Percentiles rank a stretch among this genome's conserved stretches.
Conservation (phyloP, 2,113 vertebrate genomes). For the Acrocephalus arundinaceus region DNA sequence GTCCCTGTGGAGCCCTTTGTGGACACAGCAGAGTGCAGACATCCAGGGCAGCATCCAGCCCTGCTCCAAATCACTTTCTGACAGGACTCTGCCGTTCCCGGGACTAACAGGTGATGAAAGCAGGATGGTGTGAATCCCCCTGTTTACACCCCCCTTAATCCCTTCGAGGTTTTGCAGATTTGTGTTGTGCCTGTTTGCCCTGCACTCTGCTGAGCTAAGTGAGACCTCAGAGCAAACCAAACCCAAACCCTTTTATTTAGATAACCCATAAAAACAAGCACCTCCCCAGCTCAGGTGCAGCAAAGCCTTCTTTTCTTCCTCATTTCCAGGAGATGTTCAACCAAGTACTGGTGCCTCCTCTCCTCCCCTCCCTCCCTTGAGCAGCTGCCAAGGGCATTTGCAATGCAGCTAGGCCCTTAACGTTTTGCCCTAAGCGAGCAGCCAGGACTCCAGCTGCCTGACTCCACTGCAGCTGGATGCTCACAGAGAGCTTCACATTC, state of each 20-base stretch:
- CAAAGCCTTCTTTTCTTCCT: not conserved
- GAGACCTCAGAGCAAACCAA: not conserved
- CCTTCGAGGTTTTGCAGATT: not conserved
- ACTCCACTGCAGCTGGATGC: constrained; percentile 54
- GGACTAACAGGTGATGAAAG: not conserved
- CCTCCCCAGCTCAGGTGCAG: not conserved
- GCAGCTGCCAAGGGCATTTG: constrained; percentile 41
- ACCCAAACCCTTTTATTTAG: not conserved
- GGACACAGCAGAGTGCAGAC: not conserved
- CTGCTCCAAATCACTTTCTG: constrained; percentile 20
- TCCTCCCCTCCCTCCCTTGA: not conserved
- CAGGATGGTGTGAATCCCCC: not conserved
- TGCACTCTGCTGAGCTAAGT: not conserved
- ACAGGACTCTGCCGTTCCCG: not conserved
- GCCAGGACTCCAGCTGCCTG: constrained; percentile 59
- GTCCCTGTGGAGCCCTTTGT: constrained; percentile 17
- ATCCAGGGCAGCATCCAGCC: not conserved
- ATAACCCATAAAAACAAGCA: not conserved
- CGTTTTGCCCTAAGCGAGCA: constrained; percentile 13
- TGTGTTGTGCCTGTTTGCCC: not conserved
- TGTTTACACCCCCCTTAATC: not conserved
- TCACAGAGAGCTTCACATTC: constrained; percentile 52
- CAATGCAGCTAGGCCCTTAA: constrained; percentile 43
- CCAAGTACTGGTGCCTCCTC: not conserved
- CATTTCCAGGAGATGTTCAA: not conserved